Percentiles rank a stretch among this genome's conserved stretches.
Evolutionary conservation across 1,140 invertebrate species (phyloP).

Genomic region (Popillia japonica): DNA sequence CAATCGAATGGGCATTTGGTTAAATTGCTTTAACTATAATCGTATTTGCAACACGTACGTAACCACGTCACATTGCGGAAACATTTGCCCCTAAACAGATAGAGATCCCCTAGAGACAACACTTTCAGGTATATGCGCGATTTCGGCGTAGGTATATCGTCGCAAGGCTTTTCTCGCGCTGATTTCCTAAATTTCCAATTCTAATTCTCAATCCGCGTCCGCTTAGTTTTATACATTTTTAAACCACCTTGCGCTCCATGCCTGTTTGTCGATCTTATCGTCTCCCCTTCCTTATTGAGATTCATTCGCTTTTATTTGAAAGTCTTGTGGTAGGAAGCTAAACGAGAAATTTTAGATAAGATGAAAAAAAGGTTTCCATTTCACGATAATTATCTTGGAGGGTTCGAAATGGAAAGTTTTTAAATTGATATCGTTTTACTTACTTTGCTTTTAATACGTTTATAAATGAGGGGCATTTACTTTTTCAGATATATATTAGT

Average conservation of each 20-base stretch:
- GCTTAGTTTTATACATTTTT: slow-evolving; percentile 19
- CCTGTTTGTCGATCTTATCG: slow-evolving; percentile 6
- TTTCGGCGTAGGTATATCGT: neutral
- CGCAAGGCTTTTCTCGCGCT: neutral
- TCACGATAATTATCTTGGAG: neutral
- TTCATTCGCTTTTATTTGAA: slow-evolving; percentile 15
- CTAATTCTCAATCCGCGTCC: slow-evolving; percentile 3
- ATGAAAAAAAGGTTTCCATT: neutral
- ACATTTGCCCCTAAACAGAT: neutral
- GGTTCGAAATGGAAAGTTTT: neutral
- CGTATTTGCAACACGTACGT: neutral
- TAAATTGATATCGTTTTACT: neutral
- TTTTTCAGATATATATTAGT: too few species aligned
- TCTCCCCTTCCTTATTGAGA: neutral
- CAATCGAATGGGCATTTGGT: neutral
- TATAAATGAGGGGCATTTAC: too few species aligned
- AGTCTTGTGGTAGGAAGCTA: neutral
- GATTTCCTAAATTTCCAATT: slow-evolving; percentile 14
- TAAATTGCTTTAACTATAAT: neutral
- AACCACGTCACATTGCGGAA: neutral
- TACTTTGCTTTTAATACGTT: neutral
- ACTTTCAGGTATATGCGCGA: neutral
- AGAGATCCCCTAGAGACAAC: neutral
- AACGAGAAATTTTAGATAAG: neutral
- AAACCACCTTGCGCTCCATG: slow-evolving; percentile 2